Base-by-base conservation (phyloP, 1,140 invertebrate species). In the Tetramorium alpestre region DNA sequence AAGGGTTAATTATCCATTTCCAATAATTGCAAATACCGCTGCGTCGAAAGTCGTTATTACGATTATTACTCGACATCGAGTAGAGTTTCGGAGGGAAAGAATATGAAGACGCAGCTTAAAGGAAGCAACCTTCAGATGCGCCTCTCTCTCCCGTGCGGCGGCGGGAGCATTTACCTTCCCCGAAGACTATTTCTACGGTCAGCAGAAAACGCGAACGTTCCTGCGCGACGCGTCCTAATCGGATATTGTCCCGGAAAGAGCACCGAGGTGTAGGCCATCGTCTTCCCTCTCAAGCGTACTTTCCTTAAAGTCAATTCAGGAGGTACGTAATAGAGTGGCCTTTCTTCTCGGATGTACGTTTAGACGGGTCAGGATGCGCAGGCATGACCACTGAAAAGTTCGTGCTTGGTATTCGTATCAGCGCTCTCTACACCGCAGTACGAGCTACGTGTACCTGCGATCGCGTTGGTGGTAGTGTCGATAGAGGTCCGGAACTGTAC, bases 191-290 rank as follows among this genome's bases (percentile, higher is more conserved):
- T 62, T 47, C 67, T 47, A 73, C 22, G 75, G 81, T 90, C 88
- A 88, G 89, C 88, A 77, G 89, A 90, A 90, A 90, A 87, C 22
- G 86, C 41, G 73, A 49, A 76, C 86, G 60, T 87, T 85, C 51
- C 78, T 88, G 56, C 56, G 72, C 49, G 86, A 75, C 85, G 77
- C 58, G 60, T 75, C 47, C 78, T 90, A 89, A 90, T 89, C 89
- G 89, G 49, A 64, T 58, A 62, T 70, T 75, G 73, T 87, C 60
- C 22, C n/a, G 86, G 73, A 47, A 77, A 73, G 51, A 88, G 60
- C 54, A 51, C 25, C 44, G 56, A 51, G 72, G 33, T 77, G 75
- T 41, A 77, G 56, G 38, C 58, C n/a, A 69, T 62, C 41, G 49
- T 60, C 51, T 69, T 58, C 25, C 56, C 76, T 73, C 22, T 65